Evolutionary conservation across 2,113 vertebrate genomes (phyloP), one percentile per base, ranked within the genome.

Genomic region (Neofelis nebulosa): DNA sequence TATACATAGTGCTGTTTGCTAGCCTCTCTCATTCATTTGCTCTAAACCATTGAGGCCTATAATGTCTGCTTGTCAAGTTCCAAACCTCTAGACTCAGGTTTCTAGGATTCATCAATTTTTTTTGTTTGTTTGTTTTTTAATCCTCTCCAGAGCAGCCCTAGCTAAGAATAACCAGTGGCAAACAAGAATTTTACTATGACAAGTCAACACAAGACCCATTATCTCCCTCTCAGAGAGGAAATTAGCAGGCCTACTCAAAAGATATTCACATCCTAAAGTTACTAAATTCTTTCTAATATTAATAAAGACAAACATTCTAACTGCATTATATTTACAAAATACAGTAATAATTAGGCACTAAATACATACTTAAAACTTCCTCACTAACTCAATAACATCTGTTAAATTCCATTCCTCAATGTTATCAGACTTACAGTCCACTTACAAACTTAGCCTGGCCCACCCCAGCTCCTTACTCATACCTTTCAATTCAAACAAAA

Each of bases 141-240:
- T 79, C 21, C 66, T 95, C 63, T 95, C 38, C 63, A 96, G 41
- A 83, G 89, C 33, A 84, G 33, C 11, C 23, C 38, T 19, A 36
- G 61, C 63, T 68, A 95, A 52, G 18, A 38, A 63, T 45, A 93
- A 74, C 68, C 45, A 96, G 73, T 23, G 45, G 18, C 45, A 97
- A 97, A 73, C 68, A 94, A 80, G 36, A 92, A 84, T 91, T 93
- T 63, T 71, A 95, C 41, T 89, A 86, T 29, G 68, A 89, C 33
- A 89, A 82, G 73, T 89, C 14, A 83, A 83, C 2, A 12, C 11
- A 93, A 84, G 65, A 76, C 14, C n/a, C 48, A 63, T 88, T 85
- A 66, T 93, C 45, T 93, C 15, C 61, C 52, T 84, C 57, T 41
- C 57, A 84, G 19, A 82, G 38, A 11, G 23, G 18, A 85, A 95